phyloP scores from a whole-genome alignment of 2,113 vertebrate species.

The Megaceryle torquata region DNA sequence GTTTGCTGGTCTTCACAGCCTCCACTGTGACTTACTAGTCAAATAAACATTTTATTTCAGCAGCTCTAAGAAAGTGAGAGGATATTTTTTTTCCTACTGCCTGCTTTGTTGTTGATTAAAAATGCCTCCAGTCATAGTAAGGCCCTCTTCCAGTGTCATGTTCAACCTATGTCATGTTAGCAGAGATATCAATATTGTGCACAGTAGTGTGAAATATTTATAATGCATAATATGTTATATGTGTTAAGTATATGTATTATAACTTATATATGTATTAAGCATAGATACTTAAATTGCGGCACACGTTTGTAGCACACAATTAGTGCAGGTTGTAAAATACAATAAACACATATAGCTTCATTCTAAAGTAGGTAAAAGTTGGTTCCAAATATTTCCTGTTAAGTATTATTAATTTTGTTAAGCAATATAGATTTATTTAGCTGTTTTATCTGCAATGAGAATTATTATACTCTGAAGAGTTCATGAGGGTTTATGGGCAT shows the following conservation, averaged over 20 bases:
- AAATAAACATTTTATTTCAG: conserved; percentile 4
- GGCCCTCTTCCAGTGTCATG: background rate
- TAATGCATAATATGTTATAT: background rate
- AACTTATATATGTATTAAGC: too few relatives aligned
- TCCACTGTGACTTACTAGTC: background rate
- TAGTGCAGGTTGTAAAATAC: background rate
- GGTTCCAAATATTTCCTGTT: background rate
- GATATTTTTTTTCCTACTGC: conserved; percentile 28
- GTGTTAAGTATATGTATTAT: background rate
- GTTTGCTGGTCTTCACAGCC: background rate
- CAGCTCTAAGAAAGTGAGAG: background rate
- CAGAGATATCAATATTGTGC: background rate
- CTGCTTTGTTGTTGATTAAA: background rate
- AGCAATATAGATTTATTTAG: background rate
- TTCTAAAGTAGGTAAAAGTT: background rate
- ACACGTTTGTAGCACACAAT: background rate
- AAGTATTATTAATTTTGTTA: background rate
- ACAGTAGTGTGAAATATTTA: background rate
- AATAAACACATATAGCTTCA: background rate
- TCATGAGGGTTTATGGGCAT: background rate
- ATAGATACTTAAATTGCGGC: background rate
- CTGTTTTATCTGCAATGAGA: background rate
- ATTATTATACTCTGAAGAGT: background rate
- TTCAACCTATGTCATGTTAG: background rate
- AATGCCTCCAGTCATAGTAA: conserved; percentile 17